Evolutionary conservation across 1,140 invertebrate genomes (phyloP).

Genomic region (Solenopsis invicta): DNA sequence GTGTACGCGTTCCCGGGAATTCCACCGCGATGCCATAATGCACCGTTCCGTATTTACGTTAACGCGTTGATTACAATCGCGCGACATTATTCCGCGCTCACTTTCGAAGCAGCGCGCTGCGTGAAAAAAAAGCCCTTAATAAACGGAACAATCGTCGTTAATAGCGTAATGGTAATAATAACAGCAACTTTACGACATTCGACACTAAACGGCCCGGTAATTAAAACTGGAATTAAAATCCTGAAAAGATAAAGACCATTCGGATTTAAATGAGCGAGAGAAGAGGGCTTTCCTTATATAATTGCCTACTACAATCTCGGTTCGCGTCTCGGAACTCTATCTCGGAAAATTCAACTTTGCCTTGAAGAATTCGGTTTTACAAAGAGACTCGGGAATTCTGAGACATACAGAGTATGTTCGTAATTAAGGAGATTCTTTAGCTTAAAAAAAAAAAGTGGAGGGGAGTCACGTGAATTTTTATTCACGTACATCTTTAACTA

Average conservation of each 20-base stretch:
- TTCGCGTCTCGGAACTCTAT: background rate
- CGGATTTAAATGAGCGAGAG: slow-evolving; percentile 9
- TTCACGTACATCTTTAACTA: too few relatives aligned
- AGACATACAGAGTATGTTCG: background rate
- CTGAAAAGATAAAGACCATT: slow-evolving; percentile 15
- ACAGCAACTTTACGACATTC: slow-evolving; percentile 5
- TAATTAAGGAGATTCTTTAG: background rate
- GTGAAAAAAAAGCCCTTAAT: background rate
- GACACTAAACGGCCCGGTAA: background rate
- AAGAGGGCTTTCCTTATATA: slow-evolving; percentile 4
- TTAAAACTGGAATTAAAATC: slow-evolving; percentile 49
- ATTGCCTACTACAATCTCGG: slow-evolving; percentile 18
- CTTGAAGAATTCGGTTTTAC: background rate
- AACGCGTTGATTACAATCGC: slow-evolving; percentile 36
- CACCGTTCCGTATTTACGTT: slow-evolving; percentile 34
- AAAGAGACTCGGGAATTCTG: background rate
- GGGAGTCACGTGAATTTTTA: too few relatives aligned
- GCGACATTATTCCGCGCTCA: background rate
- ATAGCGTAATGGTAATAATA: slow-evolving; percentile 16
- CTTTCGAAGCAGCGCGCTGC: background rate
- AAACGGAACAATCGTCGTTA: background rate
- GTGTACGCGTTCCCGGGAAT: slow-evolving; percentile 41
- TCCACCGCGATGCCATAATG: slow-evolving; percentile 23
- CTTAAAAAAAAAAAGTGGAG: too few relatives aligned
- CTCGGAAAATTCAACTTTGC: background rate